Evolutionary conservation across 2,888 invertebrate genomes (phyloP).

Genomic region (Galeopsomyia nigrocyanea): DNA sequence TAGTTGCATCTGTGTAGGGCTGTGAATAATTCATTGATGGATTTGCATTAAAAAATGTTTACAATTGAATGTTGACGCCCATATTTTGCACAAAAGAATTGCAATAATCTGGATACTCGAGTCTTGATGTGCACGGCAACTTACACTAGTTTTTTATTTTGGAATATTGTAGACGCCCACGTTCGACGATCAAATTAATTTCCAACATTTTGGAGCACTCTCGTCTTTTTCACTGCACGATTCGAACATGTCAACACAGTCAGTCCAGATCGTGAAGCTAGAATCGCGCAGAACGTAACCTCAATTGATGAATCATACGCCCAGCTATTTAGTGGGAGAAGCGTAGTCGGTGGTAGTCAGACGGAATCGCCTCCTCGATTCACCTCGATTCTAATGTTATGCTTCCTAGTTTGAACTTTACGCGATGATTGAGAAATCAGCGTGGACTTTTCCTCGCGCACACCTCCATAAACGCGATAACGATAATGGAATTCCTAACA

Average conservation of each 20-base stretch:
- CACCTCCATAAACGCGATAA: not conserved
- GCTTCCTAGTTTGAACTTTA: not conserved
- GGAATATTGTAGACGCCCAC: not conserved
- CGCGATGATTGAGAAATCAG: not conserved
- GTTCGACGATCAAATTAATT: not conserved
- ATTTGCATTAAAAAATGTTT: not conserved
- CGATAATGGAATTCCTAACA: conserved; percentile 10
- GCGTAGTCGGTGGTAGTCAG: not conserved
- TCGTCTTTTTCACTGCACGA: not conserved
- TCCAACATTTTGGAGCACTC: conserved; percentile 2
- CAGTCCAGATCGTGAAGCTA: conserved; percentile 1
- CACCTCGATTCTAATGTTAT: not conserved
- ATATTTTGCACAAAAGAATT: conserved; percentile 23
- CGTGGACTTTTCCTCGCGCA: not conserved
- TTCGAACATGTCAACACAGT: conserved; percentile 34
- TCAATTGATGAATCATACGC: conserved; percentile 47
- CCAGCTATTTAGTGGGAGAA: conserved; percentile 37
- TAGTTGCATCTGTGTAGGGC: not conserved
- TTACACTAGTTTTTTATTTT: not conserved
- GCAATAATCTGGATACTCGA: not conserved
- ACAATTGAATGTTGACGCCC: conserved; percentile 30
- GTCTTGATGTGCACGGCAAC: not conserved
- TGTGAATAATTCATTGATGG: conserved; percentile 21
- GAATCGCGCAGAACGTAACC: conserved; percentile 42
- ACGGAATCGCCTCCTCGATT: not conserved